phyloP scores from a whole-genome alignment of 2,113 vertebrate species.

The Tachycineta bicolor region DNA sequence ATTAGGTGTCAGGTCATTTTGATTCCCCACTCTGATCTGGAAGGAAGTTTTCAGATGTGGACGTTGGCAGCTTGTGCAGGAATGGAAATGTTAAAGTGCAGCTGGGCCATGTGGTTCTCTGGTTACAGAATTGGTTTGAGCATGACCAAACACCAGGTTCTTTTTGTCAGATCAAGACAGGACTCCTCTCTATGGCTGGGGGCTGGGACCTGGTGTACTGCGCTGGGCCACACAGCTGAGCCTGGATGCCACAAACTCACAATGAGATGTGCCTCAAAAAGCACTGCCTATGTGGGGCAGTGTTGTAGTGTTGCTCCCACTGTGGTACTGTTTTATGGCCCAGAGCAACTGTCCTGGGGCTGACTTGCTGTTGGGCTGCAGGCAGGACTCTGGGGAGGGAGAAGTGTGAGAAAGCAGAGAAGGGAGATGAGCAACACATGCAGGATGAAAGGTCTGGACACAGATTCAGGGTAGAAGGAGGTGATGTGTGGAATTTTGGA shows the following conservation, averaged over 20 bases:
- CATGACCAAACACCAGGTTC: background rate
- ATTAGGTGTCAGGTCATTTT: slow-evolving; percentile 34
- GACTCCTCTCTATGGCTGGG: background rate
- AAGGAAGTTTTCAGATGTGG: background rate
- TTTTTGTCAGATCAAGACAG: background rate
- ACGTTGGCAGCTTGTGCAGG: background rate
- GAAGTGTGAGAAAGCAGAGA: background rate
- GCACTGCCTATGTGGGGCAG: rapidly evolving
- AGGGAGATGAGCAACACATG: background rate
- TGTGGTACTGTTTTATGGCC: background rate
- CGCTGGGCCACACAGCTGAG: background rate
- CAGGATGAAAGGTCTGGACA: background rate
- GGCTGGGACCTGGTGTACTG: background rate
- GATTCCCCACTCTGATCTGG: background rate
- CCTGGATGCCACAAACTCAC: background rate
- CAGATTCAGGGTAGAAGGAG: background rate
- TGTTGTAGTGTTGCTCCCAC: background rate
- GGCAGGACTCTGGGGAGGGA: background rate
- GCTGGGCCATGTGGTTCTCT: background rate
- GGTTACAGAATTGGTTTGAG: background rate
- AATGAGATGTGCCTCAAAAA: background rate
- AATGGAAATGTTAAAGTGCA: slow-evolving; percentile 33
- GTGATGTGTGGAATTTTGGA: background rate
- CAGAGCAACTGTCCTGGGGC: background rate
- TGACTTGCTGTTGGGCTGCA: background rate